Evolutionary conservation across 2,888 invertebrate genomes (phyloP), one percentile per base, ranked within the genome.

Genomic region (Drosophila kuntzei): DNA sequence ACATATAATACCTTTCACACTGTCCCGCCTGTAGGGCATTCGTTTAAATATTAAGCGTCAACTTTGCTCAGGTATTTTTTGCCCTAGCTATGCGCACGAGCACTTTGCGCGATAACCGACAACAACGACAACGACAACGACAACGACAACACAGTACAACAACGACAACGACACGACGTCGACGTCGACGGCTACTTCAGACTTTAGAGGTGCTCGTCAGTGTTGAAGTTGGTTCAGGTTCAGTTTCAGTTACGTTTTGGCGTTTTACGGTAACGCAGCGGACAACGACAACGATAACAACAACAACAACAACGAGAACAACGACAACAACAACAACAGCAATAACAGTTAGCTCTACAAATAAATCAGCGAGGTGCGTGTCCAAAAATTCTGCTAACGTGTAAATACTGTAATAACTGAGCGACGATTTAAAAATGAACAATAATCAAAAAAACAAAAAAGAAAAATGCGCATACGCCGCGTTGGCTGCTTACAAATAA

Each of bases 211-310:
- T 86, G 69, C 66, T 71, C 64, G 79, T 64, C 71, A 55, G 66
- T 65, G 71, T 47, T 74, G 74, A 71, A 79, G 81, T 87, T 84
- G 86, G 69, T 79, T 82, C 74, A 81, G 86, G 84, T 84, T 87
- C 79, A 81, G 80, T 87, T 80, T 87, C 72, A 85, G 86, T 87
- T 87, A 85, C 85, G 88, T 87, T 85, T 85, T 80, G 81, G 83
- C 85, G 88, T 79, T 85, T 85, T 85, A 85, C 85, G 88, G 85
- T 85, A 87, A 87, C 88, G 86, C 85, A 76, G 80, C 85, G 81
- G 64, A 80, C 73, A 57, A 61, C 69, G 55, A 57, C 53, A 54
- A 62, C 64, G 16, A 43, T 5, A 54, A 68, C 9, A 37, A 51
- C 7, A 41, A 55, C 49, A 9, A 37, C 27, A 22, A n/a, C 43